These are phyloP conservation scores for Dasyornis broadbenti DNA, from an alignment of 2,113 vertebrate genomes.

Conservation along the genomic window DNA sequence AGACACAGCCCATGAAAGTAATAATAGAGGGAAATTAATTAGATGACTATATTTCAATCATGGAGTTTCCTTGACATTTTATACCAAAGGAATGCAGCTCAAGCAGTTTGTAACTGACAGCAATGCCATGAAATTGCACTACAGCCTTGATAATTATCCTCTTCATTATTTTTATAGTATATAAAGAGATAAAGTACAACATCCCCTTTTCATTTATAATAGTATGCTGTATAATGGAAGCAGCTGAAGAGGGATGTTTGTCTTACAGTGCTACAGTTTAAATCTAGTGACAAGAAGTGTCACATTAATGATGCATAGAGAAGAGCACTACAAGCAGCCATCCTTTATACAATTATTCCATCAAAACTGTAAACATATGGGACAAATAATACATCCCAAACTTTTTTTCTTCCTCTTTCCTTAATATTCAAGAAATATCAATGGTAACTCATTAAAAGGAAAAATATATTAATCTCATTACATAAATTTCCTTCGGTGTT, in stretches of 20 bases:
- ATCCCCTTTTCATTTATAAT: conserved; percentile 54
- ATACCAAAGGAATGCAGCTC: conserved; percentile 37
- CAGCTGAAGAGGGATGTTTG: conserved; percentile 19
- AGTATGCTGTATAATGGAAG: conserved; percentile 29
- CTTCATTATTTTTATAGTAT: conserved; percentile 69
- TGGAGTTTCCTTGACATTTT: conserved; percentile 50
- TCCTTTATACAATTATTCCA: conserved; percentile 4
- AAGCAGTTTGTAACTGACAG: conserved; percentile 63
- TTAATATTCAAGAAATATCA: background rate
- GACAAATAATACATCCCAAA: background rate
- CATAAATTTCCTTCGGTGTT: background rate
- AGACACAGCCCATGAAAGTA: conserved; percentile 23
- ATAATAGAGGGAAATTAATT: conserved; percentile 63
- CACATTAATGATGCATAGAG: conserved; percentile 28
- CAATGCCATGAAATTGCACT: conserved; percentile 42
- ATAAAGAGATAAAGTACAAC: conserved; percentile 58
- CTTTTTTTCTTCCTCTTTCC: background rate
- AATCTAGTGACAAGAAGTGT: conserved; percentile 37
- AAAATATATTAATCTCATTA: background rate
- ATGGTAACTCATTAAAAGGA: background rate
- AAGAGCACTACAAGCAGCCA: background rate
- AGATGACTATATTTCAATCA: conserved; percentile 63
- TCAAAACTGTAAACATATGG: background rate
- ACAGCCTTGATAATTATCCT: conserved; percentile 62
- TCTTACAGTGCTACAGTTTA: conserved; percentile 43